Percentiles rank a stretch among this genome's conserved stretches.
These are phyloP conservation scores for Campylomormyrus numenius DNA, from an alignment of 2,113 vertebrate genomes.

Conservation along the genomic window DNA sequence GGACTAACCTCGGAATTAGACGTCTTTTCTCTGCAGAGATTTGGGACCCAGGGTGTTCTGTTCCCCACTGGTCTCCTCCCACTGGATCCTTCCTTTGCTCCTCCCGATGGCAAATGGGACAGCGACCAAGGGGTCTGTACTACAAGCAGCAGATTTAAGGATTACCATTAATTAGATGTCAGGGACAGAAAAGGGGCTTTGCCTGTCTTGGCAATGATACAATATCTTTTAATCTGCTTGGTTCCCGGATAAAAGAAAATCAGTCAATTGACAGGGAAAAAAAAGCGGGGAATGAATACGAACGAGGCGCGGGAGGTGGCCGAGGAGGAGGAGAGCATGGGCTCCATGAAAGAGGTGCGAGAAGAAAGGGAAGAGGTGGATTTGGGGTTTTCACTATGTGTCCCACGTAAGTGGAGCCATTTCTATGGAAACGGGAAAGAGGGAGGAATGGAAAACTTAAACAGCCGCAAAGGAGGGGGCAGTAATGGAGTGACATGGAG, in stretches of 20 bases:
- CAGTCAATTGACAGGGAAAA: constrained; percentile 64
- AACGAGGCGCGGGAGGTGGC: constrained; percentile 48
- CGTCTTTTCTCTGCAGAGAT: constrained; percentile 27
- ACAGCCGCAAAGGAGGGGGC: constrained; percentile 43
- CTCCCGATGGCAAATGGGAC: constrained; percentile 61
- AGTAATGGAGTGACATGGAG: constrained; percentile 31
- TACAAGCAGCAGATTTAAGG: constrained; percentile 74
- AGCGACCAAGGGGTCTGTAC: constrained; percentile 53
- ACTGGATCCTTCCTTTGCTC: constrained; percentile 28
- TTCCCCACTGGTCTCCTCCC: constrained; percentile 22
- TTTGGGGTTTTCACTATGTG: constrained; percentile 36
- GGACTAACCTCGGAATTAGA: constrained; percentile 29
- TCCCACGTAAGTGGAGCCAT: constrained; percentile 53
- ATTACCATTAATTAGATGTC: constrained; percentile 83
- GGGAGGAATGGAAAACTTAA: not conserved
- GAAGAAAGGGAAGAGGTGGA: constrained; percentile 29
- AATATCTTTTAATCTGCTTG: constrained; percentile 75
- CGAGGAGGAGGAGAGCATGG: constrained; percentile 25
- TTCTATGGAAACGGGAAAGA: constrained; percentile 30
- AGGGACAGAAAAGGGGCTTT: constrained; percentile 61
- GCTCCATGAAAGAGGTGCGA: constrained; percentile 41
- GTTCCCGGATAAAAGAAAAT: constrained; percentile 71
- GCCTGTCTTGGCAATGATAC: constrained; percentile 74
- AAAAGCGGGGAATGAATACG: constrained; percentile 38
- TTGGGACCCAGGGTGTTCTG: constrained; percentile 43